Percentiles rank a stretch among this genome's conserved stretches.
Evolutionary conservation across 2,113 vertebrate genomes (phyloP).

Genomic region (Coryphaenoides rupestris): DNA sequence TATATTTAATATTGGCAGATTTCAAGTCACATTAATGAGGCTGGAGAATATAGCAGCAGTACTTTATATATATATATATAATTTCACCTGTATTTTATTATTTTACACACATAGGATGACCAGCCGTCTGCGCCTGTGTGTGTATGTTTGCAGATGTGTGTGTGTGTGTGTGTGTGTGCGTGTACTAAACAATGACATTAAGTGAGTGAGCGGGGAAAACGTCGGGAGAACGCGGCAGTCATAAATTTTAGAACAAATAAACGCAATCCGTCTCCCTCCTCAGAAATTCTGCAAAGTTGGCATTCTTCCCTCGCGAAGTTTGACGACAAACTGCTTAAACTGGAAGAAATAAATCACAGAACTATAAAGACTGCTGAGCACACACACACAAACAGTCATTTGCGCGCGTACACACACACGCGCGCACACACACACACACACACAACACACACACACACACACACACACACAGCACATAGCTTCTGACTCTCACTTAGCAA

Average conservation of each 20-base stretch:
- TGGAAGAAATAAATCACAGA: conserved; percentile 43
- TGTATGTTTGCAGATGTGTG: neutral
- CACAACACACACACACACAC: conserved; percentile 26
- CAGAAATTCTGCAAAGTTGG: conserved; percentile 44
- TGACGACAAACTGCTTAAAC: conserved; percentile 47
- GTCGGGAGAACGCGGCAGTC: conserved; percentile 23
- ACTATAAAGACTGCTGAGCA: conserved; percentile 43
- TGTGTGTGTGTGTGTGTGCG: conserved; percentile 6
- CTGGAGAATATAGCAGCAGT: too few relatives aligned
- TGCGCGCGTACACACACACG: conserved; percentile 19
- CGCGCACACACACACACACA: conserved; percentile 3
- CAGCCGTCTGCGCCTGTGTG: too few relatives aligned
- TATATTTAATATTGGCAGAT: too few relatives aligned
- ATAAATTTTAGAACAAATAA: conserved; percentile 47
- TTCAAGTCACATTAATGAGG: too few relatives aligned
- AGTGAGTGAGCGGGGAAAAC: conserved; percentile 16
- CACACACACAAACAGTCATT: conserved; percentile 14
- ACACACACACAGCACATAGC: conserved; percentile 18
- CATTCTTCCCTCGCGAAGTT: conserved; percentile 52
- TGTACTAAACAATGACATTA: neutral
- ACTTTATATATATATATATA: too few relatives aligned
- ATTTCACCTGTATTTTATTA: too few relatives aligned
- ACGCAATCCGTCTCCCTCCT: conserved; percentile 32
- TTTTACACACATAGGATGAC: too few relatives aligned
- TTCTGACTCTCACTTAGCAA: conserved; percentile 19